These are phyloP conservation scores for Lasiommata megera DNA, from an alignment of 2,888 invertebrate species.

Conservation along the genomic window DNA sequence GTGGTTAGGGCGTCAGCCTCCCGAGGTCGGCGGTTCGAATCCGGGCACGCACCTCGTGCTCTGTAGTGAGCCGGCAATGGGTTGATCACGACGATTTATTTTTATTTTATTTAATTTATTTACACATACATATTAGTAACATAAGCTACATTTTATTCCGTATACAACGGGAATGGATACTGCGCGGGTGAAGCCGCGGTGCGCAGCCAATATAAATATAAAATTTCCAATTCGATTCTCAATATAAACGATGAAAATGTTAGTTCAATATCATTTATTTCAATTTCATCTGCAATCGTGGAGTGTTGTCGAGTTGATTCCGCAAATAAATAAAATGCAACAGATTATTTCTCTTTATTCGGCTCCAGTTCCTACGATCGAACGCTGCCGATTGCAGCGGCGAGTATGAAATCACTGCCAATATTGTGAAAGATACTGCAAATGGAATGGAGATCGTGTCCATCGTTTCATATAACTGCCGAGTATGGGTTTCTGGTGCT, in stretches of 20 bases:
- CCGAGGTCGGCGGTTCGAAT: too few species aligned
- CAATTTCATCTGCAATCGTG: background rate
- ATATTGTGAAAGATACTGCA: constrained; percentile 61
- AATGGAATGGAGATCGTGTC: constrained; percentile 61
- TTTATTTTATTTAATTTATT: too few species aligned
- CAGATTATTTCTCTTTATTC: constrained; percentile 30
- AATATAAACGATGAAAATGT: background rate
- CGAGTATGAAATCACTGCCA: constrained; percentile 51
- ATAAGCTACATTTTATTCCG: too few species aligned
- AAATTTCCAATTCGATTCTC: background rate
- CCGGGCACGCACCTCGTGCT: too few species aligned
- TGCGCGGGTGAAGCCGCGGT: too few species aligned
- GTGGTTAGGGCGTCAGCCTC: too few species aligned
- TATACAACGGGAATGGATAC: too few species aligned
- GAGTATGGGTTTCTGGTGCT: constrained; percentile 17
- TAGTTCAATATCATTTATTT: constrained; percentile 3
- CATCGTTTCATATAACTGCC: constrained; percentile 36
- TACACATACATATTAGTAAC: too few species aligned
- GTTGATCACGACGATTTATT: too few species aligned
- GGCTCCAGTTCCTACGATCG: constrained; percentile 23
- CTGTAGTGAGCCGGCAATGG: too few species aligned
- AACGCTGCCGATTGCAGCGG: constrained; percentile 27
- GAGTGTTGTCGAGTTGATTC: constrained; percentile 6
- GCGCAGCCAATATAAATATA: background rate
- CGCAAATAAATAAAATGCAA: constrained; percentile 25